Conservation (phyloP, 2,888 invertebrate species). For the Pandemis cinnamomeana region DNA sequence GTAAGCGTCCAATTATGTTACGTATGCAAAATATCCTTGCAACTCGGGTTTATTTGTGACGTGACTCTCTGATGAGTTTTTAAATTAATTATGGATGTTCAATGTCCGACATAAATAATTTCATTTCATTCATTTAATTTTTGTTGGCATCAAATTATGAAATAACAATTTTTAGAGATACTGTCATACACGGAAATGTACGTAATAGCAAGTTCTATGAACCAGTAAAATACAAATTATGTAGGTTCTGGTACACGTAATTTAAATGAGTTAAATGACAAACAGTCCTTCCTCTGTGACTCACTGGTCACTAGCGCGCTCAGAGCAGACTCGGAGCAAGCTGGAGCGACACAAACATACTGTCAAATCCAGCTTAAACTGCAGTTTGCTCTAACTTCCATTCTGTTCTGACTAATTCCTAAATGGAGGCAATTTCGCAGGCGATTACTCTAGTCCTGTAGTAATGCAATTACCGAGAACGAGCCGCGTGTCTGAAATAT, state of each 20-base stretch:
- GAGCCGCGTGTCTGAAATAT: conserved; percentile 40
- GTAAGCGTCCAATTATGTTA: background rate
- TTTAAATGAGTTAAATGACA: conserved; percentile 65
- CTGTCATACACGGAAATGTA: background rate
- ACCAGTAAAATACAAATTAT: background rate
- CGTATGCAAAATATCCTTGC: conserved; percentile 2
- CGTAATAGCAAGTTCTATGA: background rate
- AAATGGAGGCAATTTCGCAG: conserved; percentile 37
- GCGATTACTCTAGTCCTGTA: conserved; percentile 36
- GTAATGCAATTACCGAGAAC: conserved; percentile 36
- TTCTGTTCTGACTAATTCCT: conserved; percentile 56
- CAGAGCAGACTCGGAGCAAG: conserved; percentile 56
- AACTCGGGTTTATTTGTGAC: background rate
- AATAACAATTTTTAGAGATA: background rate
- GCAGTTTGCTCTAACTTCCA: conserved; percentile 60
- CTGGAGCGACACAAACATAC: conserved; percentile 61
- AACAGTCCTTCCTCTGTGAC: conserved; percentile 73
- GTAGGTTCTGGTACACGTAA: conserved; percentile 48
- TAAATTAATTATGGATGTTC: too few relatives aligned
- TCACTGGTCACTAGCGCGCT: conserved; percentile 54
- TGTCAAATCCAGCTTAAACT: conserved; percentile 69
- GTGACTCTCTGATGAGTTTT: background rate
- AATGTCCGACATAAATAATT: too few relatives aligned
- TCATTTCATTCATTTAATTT: background rate
- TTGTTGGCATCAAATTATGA: background rate